Conservation (phyloP, 2,888 invertebrate genomes). For the Cataglyphis livida region DNA sequence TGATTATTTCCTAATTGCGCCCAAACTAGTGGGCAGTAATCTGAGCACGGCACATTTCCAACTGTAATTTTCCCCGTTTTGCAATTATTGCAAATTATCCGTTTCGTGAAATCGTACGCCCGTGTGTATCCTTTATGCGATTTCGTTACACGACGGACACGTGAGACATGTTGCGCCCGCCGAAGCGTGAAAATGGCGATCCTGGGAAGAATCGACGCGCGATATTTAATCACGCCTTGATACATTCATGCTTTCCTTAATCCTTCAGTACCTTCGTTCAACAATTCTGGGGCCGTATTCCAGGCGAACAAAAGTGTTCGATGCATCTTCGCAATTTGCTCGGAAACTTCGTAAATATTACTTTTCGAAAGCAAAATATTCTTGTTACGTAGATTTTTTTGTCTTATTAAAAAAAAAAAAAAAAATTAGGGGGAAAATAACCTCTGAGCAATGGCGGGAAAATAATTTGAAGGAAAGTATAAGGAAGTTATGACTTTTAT, state of each 20-base stretch:
- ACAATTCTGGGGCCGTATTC: neutral
- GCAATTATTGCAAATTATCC: constrained; percentile 53
- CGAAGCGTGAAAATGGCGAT: constrained; percentile 41
- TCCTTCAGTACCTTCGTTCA: neutral
- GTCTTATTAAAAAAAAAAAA: no score
- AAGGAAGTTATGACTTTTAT: neutral
- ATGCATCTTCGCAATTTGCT: neutral
- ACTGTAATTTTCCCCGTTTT: constrained; percentile 55
- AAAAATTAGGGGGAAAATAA: neutral
- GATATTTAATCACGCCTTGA: constrained; percentile 41
- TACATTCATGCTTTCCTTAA: constrained; percentile 5
- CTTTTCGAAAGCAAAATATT: neutral
- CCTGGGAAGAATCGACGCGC: constrained; percentile 40
- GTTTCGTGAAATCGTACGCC: constrained; percentile 41
- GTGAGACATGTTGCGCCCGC: constrained; percentile 22
- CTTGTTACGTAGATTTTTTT: neutral
- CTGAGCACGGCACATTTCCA: constrained; percentile 51
- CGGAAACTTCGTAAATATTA: constrained; percentile 12
- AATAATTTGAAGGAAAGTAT: neutral
- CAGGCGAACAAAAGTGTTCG: neutral
- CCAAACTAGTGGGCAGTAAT: constrained; percentile 45
- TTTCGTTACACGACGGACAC: constrained; percentile 45
- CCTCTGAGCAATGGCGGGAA: neutral
- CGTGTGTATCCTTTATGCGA: constrained; percentile 39
- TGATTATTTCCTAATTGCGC: constrained; percentile 55